Conservation (phyloP, 2,888 invertebrate species). For the Dryococelus australis region DNA sequence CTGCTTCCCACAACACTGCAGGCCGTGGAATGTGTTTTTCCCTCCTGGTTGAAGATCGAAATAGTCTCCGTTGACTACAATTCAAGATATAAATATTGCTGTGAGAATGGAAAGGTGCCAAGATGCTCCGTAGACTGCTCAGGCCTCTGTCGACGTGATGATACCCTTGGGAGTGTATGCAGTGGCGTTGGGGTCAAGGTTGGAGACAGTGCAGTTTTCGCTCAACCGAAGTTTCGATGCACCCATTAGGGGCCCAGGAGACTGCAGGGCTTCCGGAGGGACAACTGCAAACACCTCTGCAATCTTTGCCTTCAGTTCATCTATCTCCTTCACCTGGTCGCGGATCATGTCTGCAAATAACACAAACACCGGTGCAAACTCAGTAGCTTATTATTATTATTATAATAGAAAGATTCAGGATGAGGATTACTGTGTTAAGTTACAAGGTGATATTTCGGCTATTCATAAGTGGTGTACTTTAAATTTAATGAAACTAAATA, state of each 20-base stretch:
- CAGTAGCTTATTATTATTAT: too few species aligned
- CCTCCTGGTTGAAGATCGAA: not conserved
- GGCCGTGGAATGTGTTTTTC: conserved; percentile 6
- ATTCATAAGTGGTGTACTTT: too few species aligned
- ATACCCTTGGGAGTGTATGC: conserved; percentile 85
- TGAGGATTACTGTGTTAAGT: too few species aligned
- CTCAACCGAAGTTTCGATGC: conserved; percentile 69
- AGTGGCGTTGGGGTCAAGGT: conserved; percentile 89
- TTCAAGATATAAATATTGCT: not conserved
- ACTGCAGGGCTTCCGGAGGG: conserved; percentile 74
- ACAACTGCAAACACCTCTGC: conserved; percentile 94
- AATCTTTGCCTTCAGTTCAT: conserved; percentile 87
- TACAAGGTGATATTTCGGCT: too few species aligned
- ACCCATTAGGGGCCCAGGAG: conserved; percentile 62
- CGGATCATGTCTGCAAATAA: conserved; percentile 73
- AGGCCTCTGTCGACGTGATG: conserved; percentile 66
- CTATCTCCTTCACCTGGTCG: conserved; percentile 89
- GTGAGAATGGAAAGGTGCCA: not conserved
- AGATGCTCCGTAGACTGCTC: conserved; percentile 43
- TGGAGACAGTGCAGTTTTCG: conserved; percentile 60
- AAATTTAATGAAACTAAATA: too few species aligned
- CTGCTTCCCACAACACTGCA: not conserved
- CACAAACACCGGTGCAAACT: not conserved
- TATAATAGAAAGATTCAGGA: too few species aligned
- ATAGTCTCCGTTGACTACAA: conserved; percentile 26